These are phyloP conservation scores for Drymodes brunneopygia DNA, from an alignment of 2,113 vertebrate species.

Conservation along the genomic window DNA sequence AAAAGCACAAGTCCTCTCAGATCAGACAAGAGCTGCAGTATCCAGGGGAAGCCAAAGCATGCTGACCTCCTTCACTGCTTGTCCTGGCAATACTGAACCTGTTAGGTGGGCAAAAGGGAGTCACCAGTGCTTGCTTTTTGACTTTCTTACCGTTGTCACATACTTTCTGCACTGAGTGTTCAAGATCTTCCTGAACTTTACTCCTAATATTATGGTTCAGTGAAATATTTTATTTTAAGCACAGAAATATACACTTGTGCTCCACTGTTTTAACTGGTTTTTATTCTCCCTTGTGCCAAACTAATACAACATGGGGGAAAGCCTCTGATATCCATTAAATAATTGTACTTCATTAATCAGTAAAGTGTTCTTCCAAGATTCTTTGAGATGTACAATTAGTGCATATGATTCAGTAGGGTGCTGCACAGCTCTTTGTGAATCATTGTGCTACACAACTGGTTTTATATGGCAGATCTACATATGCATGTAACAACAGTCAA, in stretches of 20 bases:
- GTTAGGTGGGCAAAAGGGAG: not conserved
- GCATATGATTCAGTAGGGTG: not conserved
- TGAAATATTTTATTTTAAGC: not conserved
- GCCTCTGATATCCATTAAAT: not conserved
- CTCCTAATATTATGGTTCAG: not conserved
- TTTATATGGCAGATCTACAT: not conserved
- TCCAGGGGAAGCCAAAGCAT: not conserved
- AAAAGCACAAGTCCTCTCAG: not conserved
- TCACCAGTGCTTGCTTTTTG: not conserved
- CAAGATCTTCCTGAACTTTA: not conserved
- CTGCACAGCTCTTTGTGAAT: not conserved
- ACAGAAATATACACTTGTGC: not conserved
- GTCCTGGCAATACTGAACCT: not conserved
- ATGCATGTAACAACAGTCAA: not conserved
- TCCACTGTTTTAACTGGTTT: not conserved
- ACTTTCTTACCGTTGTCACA: not conserved
- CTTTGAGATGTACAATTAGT: not conserved
- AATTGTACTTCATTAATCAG: not conserved
- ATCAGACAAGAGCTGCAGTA: not conserved
- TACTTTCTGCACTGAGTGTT: not conserved
- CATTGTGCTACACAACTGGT: not conserved
- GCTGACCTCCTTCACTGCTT: not conserved
- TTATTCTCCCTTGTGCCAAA: not conserved
- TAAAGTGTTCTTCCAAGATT: not conserved
- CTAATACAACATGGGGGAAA: not conserved